Conservation (phyloP, 2,113 vertebrate species). For the Pedetes capensis region DNA sequence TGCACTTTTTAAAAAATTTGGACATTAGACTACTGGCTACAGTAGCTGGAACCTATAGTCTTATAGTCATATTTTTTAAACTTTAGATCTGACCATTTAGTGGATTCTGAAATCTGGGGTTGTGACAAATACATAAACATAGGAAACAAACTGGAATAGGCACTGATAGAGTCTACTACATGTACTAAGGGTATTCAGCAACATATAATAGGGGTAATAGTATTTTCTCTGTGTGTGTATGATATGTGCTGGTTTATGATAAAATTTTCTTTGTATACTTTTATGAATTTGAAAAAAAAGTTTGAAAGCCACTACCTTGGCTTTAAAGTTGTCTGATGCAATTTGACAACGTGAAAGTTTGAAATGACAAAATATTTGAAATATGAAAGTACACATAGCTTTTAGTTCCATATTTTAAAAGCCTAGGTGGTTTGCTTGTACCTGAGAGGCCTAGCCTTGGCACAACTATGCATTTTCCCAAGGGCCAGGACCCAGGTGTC, state of each 20-base stretch:
- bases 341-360: neutral
- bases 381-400: neutral
- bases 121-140: neutral
- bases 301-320: neutral
- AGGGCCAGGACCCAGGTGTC: neutral
- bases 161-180: neutral
- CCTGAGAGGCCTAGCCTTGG: neutral
- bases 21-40: neutral
- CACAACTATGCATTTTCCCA: neutral
- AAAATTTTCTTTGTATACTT: neutral
- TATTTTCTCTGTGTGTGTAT: neutral
- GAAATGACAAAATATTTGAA: neutral
- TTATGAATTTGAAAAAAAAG: neutral
- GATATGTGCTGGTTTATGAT: neutral
- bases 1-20: neutral
- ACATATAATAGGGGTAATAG: neutral
- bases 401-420: neutral
- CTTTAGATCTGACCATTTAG: neutral
- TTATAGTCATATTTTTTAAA: neutral
- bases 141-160: neutral
- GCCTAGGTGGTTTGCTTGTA: neutral
- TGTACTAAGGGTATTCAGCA: neutral
- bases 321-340: neutral
- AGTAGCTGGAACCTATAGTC: neutral
- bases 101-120: conserved; percentile 9